phyloP scores from a whole-genome alignment of 1,140 invertebrate species.

The Neodiprion pinetum region DNA sequence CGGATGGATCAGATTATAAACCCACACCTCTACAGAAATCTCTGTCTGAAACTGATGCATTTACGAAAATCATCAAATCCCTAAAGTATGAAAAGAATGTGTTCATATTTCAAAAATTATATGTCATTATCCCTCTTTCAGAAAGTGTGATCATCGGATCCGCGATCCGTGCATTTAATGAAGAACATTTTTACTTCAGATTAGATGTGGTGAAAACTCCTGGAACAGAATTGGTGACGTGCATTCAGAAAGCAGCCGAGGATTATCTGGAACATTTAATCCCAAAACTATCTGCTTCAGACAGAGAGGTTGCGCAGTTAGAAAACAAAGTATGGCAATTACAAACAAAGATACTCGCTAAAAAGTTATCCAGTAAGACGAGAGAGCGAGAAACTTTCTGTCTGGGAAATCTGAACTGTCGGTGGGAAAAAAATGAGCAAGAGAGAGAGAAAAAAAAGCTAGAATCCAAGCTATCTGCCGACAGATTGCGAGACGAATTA shows the following conservation, averaged over 20 bases:
- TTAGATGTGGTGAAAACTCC: slow-evolving; percentile 31
- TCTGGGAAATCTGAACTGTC: not conserved
- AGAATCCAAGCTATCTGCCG: not conserved
- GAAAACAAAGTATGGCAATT: slow-evolving; percentile 39
- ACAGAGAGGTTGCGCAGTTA: slow-evolving; percentile 39
- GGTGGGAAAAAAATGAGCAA: slow-evolving; percentile 7
- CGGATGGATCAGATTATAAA: slow-evolving; percentile 54
- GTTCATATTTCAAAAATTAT: slow-evolving; percentile 17
- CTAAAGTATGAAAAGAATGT: slow-evolving; percentile 37
- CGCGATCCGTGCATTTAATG: not conserved
- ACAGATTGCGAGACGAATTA: not conserved
- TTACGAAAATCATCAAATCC: slow-evolving; percentile 39
- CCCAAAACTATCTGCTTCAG: slow-evolving; percentile 37
- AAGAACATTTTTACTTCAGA: slow-evolving; percentile 30
- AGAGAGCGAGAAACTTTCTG: not conserved
- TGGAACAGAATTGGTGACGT: slow-evolving; percentile 35
- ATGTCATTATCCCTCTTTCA: not conserved
- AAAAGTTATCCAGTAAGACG: not conserved
- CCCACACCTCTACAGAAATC: slow-evolving; percentile 38
- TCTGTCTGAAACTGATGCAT: slow-evolving; percentile 37
- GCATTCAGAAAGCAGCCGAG: slow-evolving; percentile 45
- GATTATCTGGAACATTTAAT: slow-evolving; percentile 39
- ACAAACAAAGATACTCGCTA: slow-evolving; percentile 6
- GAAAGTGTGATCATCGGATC: not conserved
- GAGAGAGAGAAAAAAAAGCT: slow-evolving; percentile 7